Evolutionary conservation across 92 coral and sea anemone species (phyloP), one percentile per base, ranked within the genome.

Genomic region (Palythoa heliodiscus): DNA sequence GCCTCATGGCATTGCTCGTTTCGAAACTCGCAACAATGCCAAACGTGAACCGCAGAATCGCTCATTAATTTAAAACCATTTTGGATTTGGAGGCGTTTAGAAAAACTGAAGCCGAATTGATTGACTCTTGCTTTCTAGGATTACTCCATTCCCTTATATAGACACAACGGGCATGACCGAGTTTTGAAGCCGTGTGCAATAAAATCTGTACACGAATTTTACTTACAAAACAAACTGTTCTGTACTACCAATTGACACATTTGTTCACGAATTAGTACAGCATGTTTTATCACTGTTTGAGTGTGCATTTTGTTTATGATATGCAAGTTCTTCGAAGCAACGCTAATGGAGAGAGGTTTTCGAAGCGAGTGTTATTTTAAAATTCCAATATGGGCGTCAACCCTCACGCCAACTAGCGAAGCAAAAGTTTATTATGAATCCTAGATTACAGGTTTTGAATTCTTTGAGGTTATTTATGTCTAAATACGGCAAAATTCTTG

Each of bases 301-400:
- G n/a, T 24, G 38, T 16, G 72, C 84, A 64, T 20, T 23, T 16
- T 29, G 39, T 15, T 50, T 23, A 67, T 48, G 52, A 66, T 80
- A 67, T 80, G 84, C 74, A 80, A 67, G 64, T 60, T 63, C 74
- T 80, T 50, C 53, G 58, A 23, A 66, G 63, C 84, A 80, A 20
- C 40, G 39, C 73, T 48, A 22, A 23, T 64, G 47, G 39, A 25
- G n/a, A 5, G 40, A 63, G 17, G 11, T 17, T 24, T 25, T 76
- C 22, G 40, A 76, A 3, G 75, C 17, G 84, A 20, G 16, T 67
- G 54, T 58, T 53, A 53, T 76, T 29, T 69, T 69, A 22, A 66
- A 68, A 24, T 40, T 63, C 61, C 73, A 80, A 47, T 13, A 43
- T 75, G 92, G 92, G 92, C 92, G 92, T 89, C 55, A 38, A 86